A percentile compares a stretch with the other conserved stretches of the same genome.
Conservation (phyloP, 2,113 vertebrate species). For the Percina caprodes region DNA sequence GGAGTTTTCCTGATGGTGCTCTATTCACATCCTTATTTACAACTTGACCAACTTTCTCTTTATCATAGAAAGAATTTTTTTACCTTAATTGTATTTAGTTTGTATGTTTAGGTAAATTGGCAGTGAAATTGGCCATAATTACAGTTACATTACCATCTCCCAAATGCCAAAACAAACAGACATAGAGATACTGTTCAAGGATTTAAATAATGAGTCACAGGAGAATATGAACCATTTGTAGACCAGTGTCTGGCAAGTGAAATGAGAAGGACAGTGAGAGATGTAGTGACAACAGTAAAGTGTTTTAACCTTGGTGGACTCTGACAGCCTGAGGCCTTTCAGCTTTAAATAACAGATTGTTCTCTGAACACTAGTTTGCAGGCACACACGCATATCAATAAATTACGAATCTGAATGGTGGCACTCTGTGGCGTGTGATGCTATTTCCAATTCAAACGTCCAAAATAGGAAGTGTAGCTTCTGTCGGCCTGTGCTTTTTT, state of each 20-base stretch:
- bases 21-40: neutral
- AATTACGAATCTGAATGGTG: neutral
- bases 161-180: slow-evolving; percentile 4
- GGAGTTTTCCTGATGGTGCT: neutral
- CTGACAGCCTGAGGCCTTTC: slow-evolving; percentile 8
- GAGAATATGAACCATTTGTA: slow-evolving; percentile 22
- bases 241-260: slow-evolving; percentile 9
- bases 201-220: slow-evolving; percentile 5
- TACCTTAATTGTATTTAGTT: slow-evolving; percentile 1
- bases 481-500: slow-evolving; percentile 4
- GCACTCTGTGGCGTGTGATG: neutral
- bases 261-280: slow-evolving; percentile 18
- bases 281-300: slow-evolving; percentile 33
- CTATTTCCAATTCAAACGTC: neutral
- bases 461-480: neutral
- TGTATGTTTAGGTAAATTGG: slow-evolving; percentile 5
- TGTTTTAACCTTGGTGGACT: slow-evolving; percentile 5
- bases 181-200: neutral
- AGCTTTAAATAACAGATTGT: neutral
- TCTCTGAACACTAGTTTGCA: neutral
- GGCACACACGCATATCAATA: neutral
- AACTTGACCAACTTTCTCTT: too few species aligned
- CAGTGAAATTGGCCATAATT: neutral
- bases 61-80: neutral
- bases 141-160: neutral